Base-by-base conservation (phyloP, 2,888 invertebrate genomes). In the Helleia helle region DNA sequence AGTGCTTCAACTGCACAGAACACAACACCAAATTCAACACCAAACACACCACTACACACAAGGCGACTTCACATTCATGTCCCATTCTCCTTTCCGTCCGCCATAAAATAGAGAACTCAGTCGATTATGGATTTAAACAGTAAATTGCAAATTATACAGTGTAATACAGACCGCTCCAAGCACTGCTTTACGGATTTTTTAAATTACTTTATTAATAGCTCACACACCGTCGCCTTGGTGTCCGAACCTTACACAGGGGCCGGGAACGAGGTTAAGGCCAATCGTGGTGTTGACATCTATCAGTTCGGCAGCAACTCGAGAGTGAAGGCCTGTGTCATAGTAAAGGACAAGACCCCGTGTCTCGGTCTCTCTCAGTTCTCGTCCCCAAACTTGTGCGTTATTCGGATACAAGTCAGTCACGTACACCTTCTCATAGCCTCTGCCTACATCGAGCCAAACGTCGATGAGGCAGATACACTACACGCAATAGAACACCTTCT, bases 401-500 rank as follows among this genome's bases (percentile, higher is more conserved):
- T 45, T 5, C 2, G 2, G 25, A 7, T 28, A 6, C 6, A n/a
- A 0, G n/a, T n/a, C n/a, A n/a, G n/a, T n/a, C 18, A 22, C 1
- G 6, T n/a, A 3, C 14, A 29, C 3, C 6, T 39, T n/a, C 22
- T 36, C 13, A 18, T 49, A 1, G 42, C 42, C n/a, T 50, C 48
- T 1, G 41, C 18, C 1, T 50, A 50, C 14, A 11, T 48, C 0
- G 46, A 48, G 26, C 50, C 50, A 1, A 26, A 17, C 7, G 5
- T 4, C 3, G 46, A 48, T 22, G n/a, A 14, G 0, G 5, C 8
- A 2, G 13, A 37, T 11, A 46, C 50, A 1, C 25, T 48, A 1
- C 17, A 36, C 2, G 11, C 1, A 0, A 3, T 46, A 0, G 43
- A 48, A 2, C 3, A 11, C 25, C 42, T 48, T 22, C 25, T 50